Base-by-base conservation (phyloP, 30 jellyfish, hydroid and myxozoan species). In the Hydractinia symbiolongicarpus region DNA sequence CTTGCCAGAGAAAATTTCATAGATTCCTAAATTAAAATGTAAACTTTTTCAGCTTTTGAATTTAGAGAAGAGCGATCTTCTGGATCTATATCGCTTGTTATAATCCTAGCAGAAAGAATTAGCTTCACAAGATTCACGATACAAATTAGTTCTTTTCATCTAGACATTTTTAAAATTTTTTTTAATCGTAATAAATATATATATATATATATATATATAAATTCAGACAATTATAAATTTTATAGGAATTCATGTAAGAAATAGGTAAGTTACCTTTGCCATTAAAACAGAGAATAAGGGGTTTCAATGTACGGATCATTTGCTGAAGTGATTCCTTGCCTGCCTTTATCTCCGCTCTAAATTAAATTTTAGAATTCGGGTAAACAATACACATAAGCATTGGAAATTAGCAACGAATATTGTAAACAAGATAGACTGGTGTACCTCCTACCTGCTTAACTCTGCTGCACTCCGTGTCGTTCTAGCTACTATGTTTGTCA, bases 391-490 rank as follows among this genome's bases (percentile, higher is more conserved):
- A 16, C 69, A 58, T 58, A 16, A 16, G 69, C 69, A 58, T 30
- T 30, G 1, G 2, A 30, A 30, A 30, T 30, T 30, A 30, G 44
- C 44, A 0, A 30, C 1, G 44, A 30, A 30, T 30, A 30, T 2
- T 30, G 44, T 30, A 30, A 30, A 30, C 44, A 1, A 30, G 44
- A 30, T 30, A 30, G 44, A 30, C 44, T 30, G 44, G 44, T 58
- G 19, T 72, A 4, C 13, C 61, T 55, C 95, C 40, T 71, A 91
- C 98, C 78, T 82, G 79, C 88, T 67, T 9, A 91, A 68, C 72
- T 91, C 98, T 72, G 96, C 82, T 8, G 98, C 94, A 21, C 86
- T 70, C 19, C 98, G 67, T 17, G 98, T 91, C 54, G 98, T 91
- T 78, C 96, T 82, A 62, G 94, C 96, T 51, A 91, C 98, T 54